These are phyloP conservation scores for Alligator sinensis DNA, from an alignment of 2,113 vertebrate genomes.

Conservation along the genomic window DNA sequence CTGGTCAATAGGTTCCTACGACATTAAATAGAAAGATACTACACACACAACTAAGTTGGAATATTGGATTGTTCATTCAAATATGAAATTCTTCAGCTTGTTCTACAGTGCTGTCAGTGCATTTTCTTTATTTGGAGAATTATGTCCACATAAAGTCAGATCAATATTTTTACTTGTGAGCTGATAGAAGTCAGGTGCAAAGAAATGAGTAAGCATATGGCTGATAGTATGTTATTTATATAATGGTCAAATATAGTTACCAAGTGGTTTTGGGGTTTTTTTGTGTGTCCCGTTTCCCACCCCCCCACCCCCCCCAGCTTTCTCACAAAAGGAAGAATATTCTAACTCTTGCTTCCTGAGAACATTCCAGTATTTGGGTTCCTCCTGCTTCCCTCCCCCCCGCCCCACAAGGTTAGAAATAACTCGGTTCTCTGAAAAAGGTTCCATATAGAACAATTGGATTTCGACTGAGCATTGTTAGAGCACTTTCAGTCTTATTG, in stretches of 20 bases:
- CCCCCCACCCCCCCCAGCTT: background rate
- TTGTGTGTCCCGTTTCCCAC: too few relatives aligned
- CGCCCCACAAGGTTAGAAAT: background rate
- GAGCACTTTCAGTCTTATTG: background rate
- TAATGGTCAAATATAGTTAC: too few relatives aligned
- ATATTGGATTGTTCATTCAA: background rate
- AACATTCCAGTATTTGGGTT: background rate
- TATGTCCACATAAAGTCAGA: background rate
- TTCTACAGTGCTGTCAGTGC: background rate
- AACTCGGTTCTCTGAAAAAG: background rate
- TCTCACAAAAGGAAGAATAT: background rate
- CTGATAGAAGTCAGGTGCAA: background rate
- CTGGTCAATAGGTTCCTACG: background rate
- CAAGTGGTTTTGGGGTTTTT: too few relatives aligned
- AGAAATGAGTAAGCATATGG: background rate
- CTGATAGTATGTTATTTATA: background rate
- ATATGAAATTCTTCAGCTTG: background rate
- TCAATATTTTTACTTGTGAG: background rate
- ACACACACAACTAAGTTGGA: background rate
- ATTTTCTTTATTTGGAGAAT: background rate
- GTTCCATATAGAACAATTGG: background rate
- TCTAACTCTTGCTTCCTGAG: background rate
- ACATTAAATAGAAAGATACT: background rate
- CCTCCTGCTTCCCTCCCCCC: background rate
- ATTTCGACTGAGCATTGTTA: background rate